These are phyloP conservation scores for Drosophila asahinai DNA, from an alignment of 1,140 invertebrate species.

Conservation along the genomic window DNA sequence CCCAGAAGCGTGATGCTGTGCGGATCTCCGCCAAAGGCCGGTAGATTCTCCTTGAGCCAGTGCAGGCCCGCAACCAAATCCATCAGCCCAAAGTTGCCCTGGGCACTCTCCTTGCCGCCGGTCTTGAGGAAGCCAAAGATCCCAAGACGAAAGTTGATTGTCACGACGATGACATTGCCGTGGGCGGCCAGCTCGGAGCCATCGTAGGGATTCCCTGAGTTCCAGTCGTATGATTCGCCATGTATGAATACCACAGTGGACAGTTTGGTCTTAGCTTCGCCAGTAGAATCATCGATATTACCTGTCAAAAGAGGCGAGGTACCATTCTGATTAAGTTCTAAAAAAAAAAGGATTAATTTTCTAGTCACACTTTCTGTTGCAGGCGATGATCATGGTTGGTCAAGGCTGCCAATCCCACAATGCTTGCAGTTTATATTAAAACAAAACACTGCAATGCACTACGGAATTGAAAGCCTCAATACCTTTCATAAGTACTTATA, in stretches of 20 bases:
- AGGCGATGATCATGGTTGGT: slow-evolving; percentile 15
- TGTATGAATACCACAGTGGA: slow-evolving; percentile 96
- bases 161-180: slow-evolving; percentile 97
- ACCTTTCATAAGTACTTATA: slow-evolving; percentile 22
- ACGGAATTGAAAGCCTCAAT: slow-evolving; percentile 92
- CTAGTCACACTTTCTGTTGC: background rate
- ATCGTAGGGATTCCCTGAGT: slow-evolving; percentile 97
- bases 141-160: slow-evolving; percentile 98
- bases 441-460: slow-evolving; percentile 95
- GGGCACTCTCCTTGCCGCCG: slow-evolving; percentile 92
- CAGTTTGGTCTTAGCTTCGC: slow-evolving; percentile 67
- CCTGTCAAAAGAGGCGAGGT: background rate
- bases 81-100: slow-evolving; percentile 98
- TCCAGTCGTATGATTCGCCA: slow-evolving; percentile 97
- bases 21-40: slow-evolving; percentile 95
- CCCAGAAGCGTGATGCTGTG: slow-evolving; percentile 95
- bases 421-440: slow-evolving; percentile 91
- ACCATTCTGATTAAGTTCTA: no score
- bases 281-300: slow-evolving; percentile 34
- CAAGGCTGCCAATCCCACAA: slow-evolving; percentile 91
- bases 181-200: slow-evolving; percentile 95
- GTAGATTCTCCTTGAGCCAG: slow-evolving; percentile 96
- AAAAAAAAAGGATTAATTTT: background rate
- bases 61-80: slow-evolving; percentile 97
- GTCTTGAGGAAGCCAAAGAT: slow-evolving; percentile 98